Percentiles rank a stretch among this genome's conserved stretches.
phyloP scores from a whole-genome alignment of 2,888 invertebrate species.

The Nezara viridula region DNA sequence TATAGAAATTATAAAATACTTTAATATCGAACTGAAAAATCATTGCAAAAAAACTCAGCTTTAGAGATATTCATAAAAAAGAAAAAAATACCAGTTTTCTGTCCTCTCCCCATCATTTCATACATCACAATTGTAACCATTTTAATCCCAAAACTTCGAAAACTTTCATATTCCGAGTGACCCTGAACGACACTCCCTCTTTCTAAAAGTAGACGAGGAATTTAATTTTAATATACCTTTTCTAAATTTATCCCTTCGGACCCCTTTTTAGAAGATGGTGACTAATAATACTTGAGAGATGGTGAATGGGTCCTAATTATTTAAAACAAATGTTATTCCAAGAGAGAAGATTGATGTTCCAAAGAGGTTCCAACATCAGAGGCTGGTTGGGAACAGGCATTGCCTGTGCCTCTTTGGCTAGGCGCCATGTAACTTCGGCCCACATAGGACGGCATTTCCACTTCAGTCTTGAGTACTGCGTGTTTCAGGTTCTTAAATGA shows the following conservation, averaged over 20 bases:
- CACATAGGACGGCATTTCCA: not conserved
- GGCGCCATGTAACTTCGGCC: not conserved
- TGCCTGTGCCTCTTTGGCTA: not conserved
- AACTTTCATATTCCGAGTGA: not conserved
- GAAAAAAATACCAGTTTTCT: no score
- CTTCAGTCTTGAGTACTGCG: not conserved
- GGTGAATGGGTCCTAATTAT: not conserved
- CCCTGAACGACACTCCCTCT: not conserved
- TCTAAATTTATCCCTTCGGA: not conserved
- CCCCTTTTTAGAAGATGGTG: not conserved
- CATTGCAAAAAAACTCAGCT: no score
- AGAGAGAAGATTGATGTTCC: not conserved
- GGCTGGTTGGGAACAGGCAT: not conserved
- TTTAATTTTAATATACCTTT: not conserved
- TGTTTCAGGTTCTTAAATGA: not conserved
- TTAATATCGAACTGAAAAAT: no score
- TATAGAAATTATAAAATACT: no score
- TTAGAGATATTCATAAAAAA: no score
- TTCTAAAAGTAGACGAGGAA: not conserved
- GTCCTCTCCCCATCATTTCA: no score
- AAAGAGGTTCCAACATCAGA: not conserved
- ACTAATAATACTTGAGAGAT: constrained; percentile 13
- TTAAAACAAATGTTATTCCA: constrained; percentile 4
- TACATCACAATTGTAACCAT: no score
- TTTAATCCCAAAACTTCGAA: not conserved